phyloP scores from a whole-genome alignment of 2,888 invertebrate genomes.

The Chrysopilus asiliformis region DNA sequence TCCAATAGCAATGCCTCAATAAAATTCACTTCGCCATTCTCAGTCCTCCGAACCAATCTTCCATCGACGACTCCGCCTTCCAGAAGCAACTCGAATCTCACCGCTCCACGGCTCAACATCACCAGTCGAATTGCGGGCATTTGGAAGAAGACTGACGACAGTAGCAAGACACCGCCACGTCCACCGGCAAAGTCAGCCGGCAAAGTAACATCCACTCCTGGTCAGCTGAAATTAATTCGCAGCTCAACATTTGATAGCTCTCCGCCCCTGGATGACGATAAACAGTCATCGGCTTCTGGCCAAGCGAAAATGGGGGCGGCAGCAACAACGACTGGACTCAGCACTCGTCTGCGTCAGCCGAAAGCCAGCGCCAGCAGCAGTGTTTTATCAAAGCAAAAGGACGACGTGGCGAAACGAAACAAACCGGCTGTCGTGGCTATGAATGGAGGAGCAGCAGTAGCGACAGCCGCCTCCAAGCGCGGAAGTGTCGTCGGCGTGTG shows the following conservation, averaged over 20 bases:
- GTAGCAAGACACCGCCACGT: conserved; percentile 20
- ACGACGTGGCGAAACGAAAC: no score
- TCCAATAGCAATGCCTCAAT: conserved; percentile 33
- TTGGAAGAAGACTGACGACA: conserved; percentile 33
- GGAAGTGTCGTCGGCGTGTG: no score
- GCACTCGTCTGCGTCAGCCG: background rate
- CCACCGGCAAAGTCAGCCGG: conserved; percentile 11
- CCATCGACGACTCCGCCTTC: conserved; percentile 33
- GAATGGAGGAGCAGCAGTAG: conserved; percentile 12
- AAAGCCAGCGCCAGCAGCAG: background rate
- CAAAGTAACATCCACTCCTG: conserved; percentile 3
- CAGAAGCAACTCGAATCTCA: conserved; percentile 32
- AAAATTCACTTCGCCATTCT: conserved; percentile 21
- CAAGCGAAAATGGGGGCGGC: background rate
- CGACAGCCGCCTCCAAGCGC: no score
- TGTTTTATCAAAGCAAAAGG: conserved; percentile 1
- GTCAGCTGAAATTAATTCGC: conserved; percentile 23
- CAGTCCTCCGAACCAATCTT: conserved; percentile 17
- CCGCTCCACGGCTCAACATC: conserved; percentile 16
- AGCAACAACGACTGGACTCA: background rate
- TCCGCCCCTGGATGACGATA: conserved; percentile 17
- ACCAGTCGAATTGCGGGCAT: conserved; percentile 32
- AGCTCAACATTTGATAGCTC: conserved; percentile 34
- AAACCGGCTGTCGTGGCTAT: background rate
- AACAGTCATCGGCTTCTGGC: background rate